Base-by-base conservation (phyloP, 2,888 invertebrate species). In the Eupithecia subfuscata region DNA sequence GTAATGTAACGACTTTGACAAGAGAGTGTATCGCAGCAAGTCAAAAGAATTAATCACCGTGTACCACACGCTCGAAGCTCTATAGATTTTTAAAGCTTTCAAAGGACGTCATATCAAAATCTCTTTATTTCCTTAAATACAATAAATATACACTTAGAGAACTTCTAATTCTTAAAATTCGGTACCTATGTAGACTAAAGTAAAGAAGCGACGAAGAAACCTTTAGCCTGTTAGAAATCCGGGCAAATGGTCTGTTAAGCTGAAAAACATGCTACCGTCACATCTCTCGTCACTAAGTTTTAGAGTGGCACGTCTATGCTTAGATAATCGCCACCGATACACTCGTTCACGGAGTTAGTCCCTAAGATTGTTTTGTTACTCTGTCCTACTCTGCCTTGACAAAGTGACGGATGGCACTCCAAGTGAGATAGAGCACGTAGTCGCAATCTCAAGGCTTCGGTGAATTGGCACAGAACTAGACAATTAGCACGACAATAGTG, bases 391-490 rank as follows among this genome's bases (percentile, higher is more conserved):
- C 34, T 9, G 34, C 65, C 34, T n/a, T 68, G 68, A 68, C 68
- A 64, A 22, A 22, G 71, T 68, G 73, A 71, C 71, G 18, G 67
- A 74, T 65, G 63, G 69, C 18, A 64, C 64, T 52, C 64, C 64
- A 65, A 75, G 64, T 52, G 34, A 65, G 75, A 75, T 69, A 65
- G 40, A 64, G 34, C 56, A 70, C 22, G 71, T 69, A 65, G 43
- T 25, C 12, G 14, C 25, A 5, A 60, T 56, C 70, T 72, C 72
- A 77, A 75, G 75, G 75, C 37, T 70, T 48, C 22, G n/a, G 48
- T 40, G 67, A 77, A 67, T 74, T 77, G 77, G 70, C 77, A 77
- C 73, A 73, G 70, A 70, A 70, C 40, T 73, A 75, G 65, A 71
- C 65, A 11, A 67, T 70, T 67, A 72, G 63, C 65, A 71, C 34